Percentiles rank a stretch among this genome's conserved stretches.
These are phyloP conservation scores for Erebia palarica DNA, from an alignment of 2,888 invertebrate species.

Conservation along the genomic window DNA sequence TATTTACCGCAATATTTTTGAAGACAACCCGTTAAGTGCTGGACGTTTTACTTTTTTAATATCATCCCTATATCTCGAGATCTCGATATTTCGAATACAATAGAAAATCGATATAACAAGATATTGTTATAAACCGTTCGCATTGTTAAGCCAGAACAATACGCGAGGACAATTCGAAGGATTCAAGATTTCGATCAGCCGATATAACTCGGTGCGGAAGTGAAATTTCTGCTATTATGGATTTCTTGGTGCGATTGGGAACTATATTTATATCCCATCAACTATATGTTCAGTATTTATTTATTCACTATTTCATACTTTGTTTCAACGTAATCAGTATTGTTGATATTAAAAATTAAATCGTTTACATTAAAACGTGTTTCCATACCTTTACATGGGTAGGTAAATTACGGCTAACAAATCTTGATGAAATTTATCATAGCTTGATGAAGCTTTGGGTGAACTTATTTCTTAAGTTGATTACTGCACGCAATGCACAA, in stretches of 20 bases:
- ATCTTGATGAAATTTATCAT: too few species aligned
- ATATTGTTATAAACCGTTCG: slow-evolving; percentile 40
- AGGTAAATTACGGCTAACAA: too few species aligned
- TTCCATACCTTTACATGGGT: too few species aligned
- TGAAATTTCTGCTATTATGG: slow-evolving; percentile 38
- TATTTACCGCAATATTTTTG: slow-evolving; percentile 3
- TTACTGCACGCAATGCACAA: too few species aligned
- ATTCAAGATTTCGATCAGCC: slow-evolving; percentile 38
- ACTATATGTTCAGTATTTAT: too few species aligned
- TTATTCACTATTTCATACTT: too few species aligned
- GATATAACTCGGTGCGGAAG: slow-evolving; percentile 39
- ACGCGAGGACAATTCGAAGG: slow-evolving; percentile 39
- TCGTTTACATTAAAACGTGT: too few species aligned
- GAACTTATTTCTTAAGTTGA: too few species aligned
- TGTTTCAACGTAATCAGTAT: too few species aligned
- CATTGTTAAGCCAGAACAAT: slow-evolving; percentile 43
- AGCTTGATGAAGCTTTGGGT: too few species aligned
- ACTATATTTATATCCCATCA: not conserved
- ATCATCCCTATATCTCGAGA: slow-evolving; percentile 32
- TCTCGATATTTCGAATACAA: slow-evolving; percentile 31
- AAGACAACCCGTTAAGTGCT: slow-evolving; percentile 7
- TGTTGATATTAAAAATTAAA: too few species aligned
- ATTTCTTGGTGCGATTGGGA: slow-evolving; percentile 19
- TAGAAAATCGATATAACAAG: slow-evolving; percentile 42
- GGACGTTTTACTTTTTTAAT: slow-evolving; percentile 24